Percentiles rank a stretch among this genome's conserved stretches.
phyloP scores from a whole-genome alignment of 1,140 invertebrate species.

The Drosophila sulfurigaster region DNA sequence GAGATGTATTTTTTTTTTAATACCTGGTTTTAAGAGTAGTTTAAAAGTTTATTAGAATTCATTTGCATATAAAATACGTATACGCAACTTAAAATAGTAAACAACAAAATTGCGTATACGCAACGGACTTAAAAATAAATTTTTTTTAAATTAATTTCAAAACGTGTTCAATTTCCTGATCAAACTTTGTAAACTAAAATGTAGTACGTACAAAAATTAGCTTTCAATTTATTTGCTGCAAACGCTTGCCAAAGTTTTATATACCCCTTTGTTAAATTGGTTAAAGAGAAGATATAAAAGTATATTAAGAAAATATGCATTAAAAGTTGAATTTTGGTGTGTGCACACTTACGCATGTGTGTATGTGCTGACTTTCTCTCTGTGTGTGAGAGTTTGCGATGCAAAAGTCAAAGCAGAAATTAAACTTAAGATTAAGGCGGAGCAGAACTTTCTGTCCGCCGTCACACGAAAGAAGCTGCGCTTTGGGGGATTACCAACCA shows the following conservation, averaged over 20 bases:
- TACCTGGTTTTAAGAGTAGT: too few relatives aligned
- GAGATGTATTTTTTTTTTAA: too few relatives aligned
- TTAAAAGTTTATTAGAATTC: too few relatives aligned
- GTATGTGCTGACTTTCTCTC: neutral
- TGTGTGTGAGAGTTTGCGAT: conserved; percentile 31
- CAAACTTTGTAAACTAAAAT: too few relatives aligned
- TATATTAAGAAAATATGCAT: conserved; percentile 48
- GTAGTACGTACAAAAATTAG: too few relatives aligned
- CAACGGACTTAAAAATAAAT: too few relatives aligned
- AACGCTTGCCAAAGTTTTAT: neutral
- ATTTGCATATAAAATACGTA: too few relatives aligned
- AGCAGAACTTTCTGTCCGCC: conserved; percentile 47
- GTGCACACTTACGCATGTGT: neutral
- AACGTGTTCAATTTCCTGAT: too few relatives aligned
- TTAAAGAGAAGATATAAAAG: neutral
- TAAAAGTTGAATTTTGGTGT: conserved; percentile 49
- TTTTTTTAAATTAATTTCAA: too few relatives aligned
- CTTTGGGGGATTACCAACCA: conserved; percentile 57
- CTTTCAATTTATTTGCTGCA: too few relatives aligned
- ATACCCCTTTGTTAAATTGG: neutral
- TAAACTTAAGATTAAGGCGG: conserved; percentile 77
- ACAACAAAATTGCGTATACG: too few relatives aligned
- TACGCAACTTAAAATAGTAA: too few relatives aligned
- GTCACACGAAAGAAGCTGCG: conserved; percentile 22
- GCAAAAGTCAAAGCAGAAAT: conserved; percentile 76